Conservation (phyloP, 2,113 vertebrate species). For the Oryzias curvinotus region DNA sequence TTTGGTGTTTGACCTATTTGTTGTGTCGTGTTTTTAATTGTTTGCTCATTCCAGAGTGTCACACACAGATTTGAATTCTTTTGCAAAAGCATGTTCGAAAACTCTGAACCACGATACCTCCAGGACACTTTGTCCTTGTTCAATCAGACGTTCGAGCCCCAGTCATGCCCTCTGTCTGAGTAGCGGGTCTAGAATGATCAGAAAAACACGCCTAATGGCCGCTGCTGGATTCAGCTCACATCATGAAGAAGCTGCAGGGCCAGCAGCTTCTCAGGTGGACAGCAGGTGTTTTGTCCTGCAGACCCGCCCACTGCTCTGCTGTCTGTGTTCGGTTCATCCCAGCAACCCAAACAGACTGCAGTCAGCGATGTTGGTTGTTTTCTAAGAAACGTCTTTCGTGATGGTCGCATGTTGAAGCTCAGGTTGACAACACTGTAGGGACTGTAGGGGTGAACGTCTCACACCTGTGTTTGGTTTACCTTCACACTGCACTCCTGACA, state of each 20-base stretch:
- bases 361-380: slow-evolving; percentile 1
- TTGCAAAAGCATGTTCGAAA: slow-evolving; percentile 7
- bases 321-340: slow-evolving; percentile 10
- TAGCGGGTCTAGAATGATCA: slow-evolving; percentile 24
- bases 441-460: neutral
- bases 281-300: slow-evolving; percentile 21
- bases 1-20: slow-evolving; percentile 6
- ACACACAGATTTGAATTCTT: slow-evolving; percentile 1
- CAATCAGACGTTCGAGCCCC: slow-evolving; percentile 15
- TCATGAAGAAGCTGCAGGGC: slow-evolving; percentile 55
- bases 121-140: slow-evolving; percentile 36
- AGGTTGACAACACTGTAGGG: neutral
- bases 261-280: slow-evolving; percentile 37
- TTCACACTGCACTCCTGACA: no score
- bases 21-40: slow-evolving; percentile 10
- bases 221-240: slow-evolving; percentile 59
- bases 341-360: neutral
- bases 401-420: neutral
- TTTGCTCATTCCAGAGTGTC: slow-evolving; percentile 1
- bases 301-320: slow-evolving; percentile 22
- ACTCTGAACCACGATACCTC: slow-evolving; percentile 7
- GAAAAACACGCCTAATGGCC: slow-evolving; percentile 45
- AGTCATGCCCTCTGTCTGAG: slow-evolving; percentile 29
- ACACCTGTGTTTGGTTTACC: no score
- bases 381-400: neutral